Base-by-base conservation (phyloP, 92 coral and sea anemone genomes). In the Zoanthus sansibaricus region DNA sequence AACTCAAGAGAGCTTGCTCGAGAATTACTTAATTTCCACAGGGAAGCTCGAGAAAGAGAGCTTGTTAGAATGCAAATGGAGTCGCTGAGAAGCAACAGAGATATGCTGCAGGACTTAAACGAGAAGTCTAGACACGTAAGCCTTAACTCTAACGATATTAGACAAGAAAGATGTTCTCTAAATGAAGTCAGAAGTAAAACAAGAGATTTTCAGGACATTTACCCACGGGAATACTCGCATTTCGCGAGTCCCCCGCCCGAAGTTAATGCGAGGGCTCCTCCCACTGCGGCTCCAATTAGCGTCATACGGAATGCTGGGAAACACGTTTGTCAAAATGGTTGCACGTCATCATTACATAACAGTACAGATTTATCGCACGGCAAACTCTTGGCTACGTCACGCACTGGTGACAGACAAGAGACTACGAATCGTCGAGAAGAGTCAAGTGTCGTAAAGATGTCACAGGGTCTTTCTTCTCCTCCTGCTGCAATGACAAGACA, bases 21-120 rank as follows among this genome's bases (percentile, higher is more conserved):
- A 42, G 61, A 80, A 66, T 80, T 80, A 56, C 72, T 80, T 9
- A 75, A 80, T 80, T 80, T 80, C 20, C 85, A 80, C 9, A 46
- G 85, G 20, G 85, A 64, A 20, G 85, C 85, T 18, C 74, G 85
- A 10, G 51, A 80, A 56, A 80, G 85, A 49, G 85, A 80, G 10
- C 15, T 21, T 6, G 18, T 44, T 66, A 71, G 85, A 67, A 66
- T 21, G 56, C 75, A 47, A 80, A 66, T 80, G 85, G 75, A 64
- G 56, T 52, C 62, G 46, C 66, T 16, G 21, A 18, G 21, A 47
- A 20, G 46, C 70, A 70, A 37, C 42, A 67, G 85, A 67, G 85
- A 80, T 47, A 64, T 80, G 47, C 61, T 66, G 85, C 85, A 80
- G 32, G 85, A 80, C 62, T 79, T 79, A 42, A 46, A 45, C 66